Evolutionary conservation across 1,140 invertebrate species (phyloP).

Genomic region (Zaprionus lachaisei): DNA sequence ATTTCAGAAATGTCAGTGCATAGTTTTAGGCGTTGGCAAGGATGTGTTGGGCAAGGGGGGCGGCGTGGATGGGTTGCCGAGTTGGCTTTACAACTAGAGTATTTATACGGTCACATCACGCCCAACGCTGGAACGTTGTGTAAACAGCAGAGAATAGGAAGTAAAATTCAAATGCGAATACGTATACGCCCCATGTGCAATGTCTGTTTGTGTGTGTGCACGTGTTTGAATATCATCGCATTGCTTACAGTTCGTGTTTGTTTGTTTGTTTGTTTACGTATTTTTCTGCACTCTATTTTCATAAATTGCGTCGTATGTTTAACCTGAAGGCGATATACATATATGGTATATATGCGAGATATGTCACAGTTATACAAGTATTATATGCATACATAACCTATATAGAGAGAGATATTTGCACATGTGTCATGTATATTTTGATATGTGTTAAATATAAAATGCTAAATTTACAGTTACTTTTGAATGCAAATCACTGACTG

Average conservation of each 20-base stretch:
- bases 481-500: background rate
- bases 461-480: background rate
- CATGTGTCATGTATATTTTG: conserved; percentile 1
- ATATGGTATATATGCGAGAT: conserved; percentile 20
- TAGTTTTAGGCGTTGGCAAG: conserved; percentile 63
- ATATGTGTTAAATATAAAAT: background rate
- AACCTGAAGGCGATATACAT: conserved; percentile 32
- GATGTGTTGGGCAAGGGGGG: background rate
- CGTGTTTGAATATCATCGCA: conserved; percentile 37
- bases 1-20: conserved; percentile 76
- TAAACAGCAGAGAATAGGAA: conserved; percentile 27
- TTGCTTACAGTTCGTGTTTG: conserved; percentile 19
- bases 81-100: conserved; percentile 30
- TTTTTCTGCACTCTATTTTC: conserved; percentile 23
- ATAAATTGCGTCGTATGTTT: conserved; percentile 41
- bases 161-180: conserved; percentile 30
- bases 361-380: conserved; percentile 9
- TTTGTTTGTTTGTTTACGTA: conserved; percentile 24
- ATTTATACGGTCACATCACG: conserved; percentile 42
- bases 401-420: background rate
- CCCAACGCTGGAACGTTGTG: conserved; percentile 23
- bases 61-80: background rate
- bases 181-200: background rate
- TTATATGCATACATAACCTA: background rate
- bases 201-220: conserved; percentile 12